Base-by-base conservation (phyloP, 1,140 invertebrate genomes). In the Eriosoma lanigerum region DNA sequence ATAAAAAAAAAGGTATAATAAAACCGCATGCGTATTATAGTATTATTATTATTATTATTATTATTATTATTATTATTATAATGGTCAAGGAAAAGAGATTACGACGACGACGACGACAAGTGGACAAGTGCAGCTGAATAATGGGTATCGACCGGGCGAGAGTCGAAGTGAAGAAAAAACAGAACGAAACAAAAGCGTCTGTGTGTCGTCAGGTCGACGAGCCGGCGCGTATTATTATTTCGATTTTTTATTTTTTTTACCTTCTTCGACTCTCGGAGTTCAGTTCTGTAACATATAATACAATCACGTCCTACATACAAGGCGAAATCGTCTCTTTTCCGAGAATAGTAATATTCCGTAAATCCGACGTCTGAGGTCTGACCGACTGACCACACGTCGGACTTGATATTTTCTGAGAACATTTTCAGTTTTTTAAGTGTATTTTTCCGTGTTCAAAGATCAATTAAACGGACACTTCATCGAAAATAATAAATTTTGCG, bases 171-270 rank as follows among this genome's bases (percentile, higher is more conserved):
- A 58, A 26, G 24, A 54, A 6, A 62, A 17, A 17, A 62, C 17
- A n/a, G 26, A 5, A 60, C 3, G 29, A 60, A 60, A 62, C 26
- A 62, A 62, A 62, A 62, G 58, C 58, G 13, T 62, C 32, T 62
- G 58, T 62, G 58, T 19, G 58, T 32, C 17, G 58, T 32, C 58
- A 29, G 12, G 24, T 60, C 24, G 24, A 15, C 15, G 58, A 17
- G 58, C 26, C 58, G 26, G 8, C 13, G 15, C 58, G 0, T 15
- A 29, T 15, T 62, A 60, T 32, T 19, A 1, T 62, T 62, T 62
- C 17, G 6, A n/a, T 32, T 62, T 32, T 15, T 62, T 62, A 15
- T 62, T 62, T 32, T 38, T 38, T 38, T 38, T 38, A 4, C 8
- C 32, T 38, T 38, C 32, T 38, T 4, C 32, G 3, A 38, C 32